Evolutionary conservation across 2,888 invertebrate species (phyloP).

Genomic region (Apantesis nais): DNA sequence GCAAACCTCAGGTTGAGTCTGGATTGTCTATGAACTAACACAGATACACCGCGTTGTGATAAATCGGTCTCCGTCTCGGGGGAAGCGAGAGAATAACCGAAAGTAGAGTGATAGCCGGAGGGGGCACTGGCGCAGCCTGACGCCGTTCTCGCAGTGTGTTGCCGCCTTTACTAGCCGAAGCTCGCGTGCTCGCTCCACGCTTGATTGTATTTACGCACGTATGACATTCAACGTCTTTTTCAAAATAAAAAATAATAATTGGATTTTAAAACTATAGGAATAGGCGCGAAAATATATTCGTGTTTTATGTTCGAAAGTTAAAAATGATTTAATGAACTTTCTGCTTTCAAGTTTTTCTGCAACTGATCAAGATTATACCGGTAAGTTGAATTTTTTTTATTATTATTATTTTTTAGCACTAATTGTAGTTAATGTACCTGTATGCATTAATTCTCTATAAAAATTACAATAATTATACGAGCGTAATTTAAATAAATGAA

Average conservation of each 20-base stretch:
- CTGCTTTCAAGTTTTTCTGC: constrained; percentile 47
- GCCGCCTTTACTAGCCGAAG: constrained; percentile 70
- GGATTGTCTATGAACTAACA: constrained; percentile 62
- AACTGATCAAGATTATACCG: constrained; percentile 48
- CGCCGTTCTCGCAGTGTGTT: constrained; percentile 70
- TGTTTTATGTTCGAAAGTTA: constrained; percentile 47
- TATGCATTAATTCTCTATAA: background rate
- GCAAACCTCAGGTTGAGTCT: constrained; percentile 53
- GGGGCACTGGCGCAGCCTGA: constrained; percentile 68
- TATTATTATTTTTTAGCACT: background rate
- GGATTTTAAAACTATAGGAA: constrained; percentile 25
- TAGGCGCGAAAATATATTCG: constrained; percentile 48
- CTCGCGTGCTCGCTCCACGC: constrained; percentile 64
- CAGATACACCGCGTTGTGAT: constrained; percentile 69
- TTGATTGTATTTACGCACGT: constrained; percentile 41
- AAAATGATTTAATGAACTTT: constrained; percentile 56
- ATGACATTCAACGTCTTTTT: constrained; percentile 47
- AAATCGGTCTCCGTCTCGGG: constrained; percentile 74
- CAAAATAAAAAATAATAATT: constrained; percentile 43
- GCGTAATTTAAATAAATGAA: background rate
- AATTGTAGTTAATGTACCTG: background rate
- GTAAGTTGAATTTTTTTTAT: constrained; percentile 50
- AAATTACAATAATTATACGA: background rate
- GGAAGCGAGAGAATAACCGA: constrained; percentile 77
- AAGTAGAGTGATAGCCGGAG: constrained; percentile 80